Evolutionary conservation across 2,888 invertebrate genomes (phyloP).

Genomic region (Ectobius pallidus): DNA sequence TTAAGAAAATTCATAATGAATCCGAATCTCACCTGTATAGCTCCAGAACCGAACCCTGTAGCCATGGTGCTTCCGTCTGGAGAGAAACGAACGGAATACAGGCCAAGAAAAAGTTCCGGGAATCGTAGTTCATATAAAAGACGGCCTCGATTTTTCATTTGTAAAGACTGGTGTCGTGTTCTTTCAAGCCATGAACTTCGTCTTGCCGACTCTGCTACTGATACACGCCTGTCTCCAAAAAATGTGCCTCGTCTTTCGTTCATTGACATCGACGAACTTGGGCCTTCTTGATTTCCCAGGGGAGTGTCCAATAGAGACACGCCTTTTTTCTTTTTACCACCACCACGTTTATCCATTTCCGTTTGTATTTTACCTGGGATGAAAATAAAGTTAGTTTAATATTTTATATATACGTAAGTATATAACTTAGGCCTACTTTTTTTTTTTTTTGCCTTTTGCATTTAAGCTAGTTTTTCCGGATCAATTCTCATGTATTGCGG

Average conservation of each 20-base stretch:
- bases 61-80: slow-evolving; percentile 57
- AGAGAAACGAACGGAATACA: slow-evolving; percentile 55
- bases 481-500: too few species aligned
- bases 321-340: not conserved
- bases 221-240: slow-evolving; percentile 45
- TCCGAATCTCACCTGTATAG: slow-evolving; percentile 63
- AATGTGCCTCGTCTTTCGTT: slow-evolving; percentile 14
- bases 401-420: too few species aligned
- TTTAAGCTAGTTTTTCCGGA: too few species aligned
- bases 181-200: slow-evolving; percentile 13
- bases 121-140: slow-evolving; percentile 49
- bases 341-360: too few species aligned
- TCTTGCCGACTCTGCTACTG: slow-evolving; percentile 45
- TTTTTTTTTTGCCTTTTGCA: too few species aligned
- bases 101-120: slow-evolving; percentile 51
- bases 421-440: too few species aligned
- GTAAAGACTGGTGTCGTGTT: not conserved
- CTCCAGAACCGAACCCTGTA: slow-evolving; percentile 60
- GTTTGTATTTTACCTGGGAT: too few species aligned
- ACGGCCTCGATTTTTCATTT: slow-evolving; percentile 44
- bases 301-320: not conserved
- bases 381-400: too few species aligned
- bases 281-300: not conserved
- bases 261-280: not conserved
- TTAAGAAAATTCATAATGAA: too few species aligned